Conservation (phyloP, 1,140 invertebrate genomes). For the Diploscapter pachys region DNA sequence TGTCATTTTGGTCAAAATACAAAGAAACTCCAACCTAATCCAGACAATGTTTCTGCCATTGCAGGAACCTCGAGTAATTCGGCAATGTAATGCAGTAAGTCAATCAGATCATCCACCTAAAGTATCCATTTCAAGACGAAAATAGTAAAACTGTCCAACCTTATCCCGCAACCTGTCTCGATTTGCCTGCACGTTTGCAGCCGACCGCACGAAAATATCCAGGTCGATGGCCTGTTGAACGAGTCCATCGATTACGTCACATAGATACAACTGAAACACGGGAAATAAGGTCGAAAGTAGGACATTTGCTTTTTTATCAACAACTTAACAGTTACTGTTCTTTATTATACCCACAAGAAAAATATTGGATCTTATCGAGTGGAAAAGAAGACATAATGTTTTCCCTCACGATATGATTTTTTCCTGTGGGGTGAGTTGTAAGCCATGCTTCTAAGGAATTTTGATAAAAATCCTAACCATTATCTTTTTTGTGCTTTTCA, state of each 20-base stretch:
- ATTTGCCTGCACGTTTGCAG: conserved; percentile 66
- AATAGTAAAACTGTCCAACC: background rate
- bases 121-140: background rate
- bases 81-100: conserved; percentile 95
- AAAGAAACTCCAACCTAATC: conserved; percentile 1
- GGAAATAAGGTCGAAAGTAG: background rate
- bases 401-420: too few species aligned
- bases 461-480: too few species aligned
- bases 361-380: too few species aligned
- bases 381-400: too few species aligned
- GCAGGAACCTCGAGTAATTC: conserved; percentile 65
- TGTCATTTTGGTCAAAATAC: too few species aligned
- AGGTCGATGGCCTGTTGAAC: conserved; percentile 94
- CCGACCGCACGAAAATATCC: conserved; percentile 79
- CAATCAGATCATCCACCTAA: conserved; percentile 86
- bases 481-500: too few species aligned
- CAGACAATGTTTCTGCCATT: conserved; percentile 16
- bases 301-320: background rate
- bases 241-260: conserved; percentile 98
- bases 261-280: conserved; percentile 29
- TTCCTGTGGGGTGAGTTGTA: too few species aligned
- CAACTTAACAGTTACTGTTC: conserved; percentile 1
- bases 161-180: conserved; percentile 81
- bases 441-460: too few species aligned
- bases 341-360: too few species aligned